Percentiles rank a stretch among this genome's conserved stretches.
Evolutionary conservation across 2,797 vertebrate genomes (phyloP).

Genomic region (Todus mexicanus): DNA sequence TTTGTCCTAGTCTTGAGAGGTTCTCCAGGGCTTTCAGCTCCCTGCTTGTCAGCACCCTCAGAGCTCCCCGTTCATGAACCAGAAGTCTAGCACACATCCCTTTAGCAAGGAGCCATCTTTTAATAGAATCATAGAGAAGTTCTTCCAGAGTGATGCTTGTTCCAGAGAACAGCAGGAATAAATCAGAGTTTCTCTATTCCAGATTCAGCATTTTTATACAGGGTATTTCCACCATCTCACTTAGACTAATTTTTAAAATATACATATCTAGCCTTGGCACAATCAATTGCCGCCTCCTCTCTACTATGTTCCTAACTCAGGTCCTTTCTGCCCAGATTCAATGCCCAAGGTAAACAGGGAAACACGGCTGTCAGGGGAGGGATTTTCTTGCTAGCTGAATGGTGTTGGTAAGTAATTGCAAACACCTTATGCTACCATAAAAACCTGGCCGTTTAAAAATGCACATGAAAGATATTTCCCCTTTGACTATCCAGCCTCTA

Average conservation of each 20-base stretch:
- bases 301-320: background rate
- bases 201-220: background rate
- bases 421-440: background rate
- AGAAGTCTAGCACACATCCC: background rate
- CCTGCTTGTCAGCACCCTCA: background rate
- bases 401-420: slow-evolving; percentile 12
- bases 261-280: background rate
- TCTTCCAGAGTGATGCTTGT: background rate
- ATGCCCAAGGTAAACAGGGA: background rate
- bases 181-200: background rate
- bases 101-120: background rate
- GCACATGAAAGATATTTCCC: background rate
- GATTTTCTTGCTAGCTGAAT: background rate
- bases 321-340: background rate
- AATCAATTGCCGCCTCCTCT: background rate
- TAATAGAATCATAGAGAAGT: background rate
- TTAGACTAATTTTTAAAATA: background rate
- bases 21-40: background rate
- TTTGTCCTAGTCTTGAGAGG: background rate
- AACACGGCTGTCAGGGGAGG: background rate
- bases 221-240: background rate
- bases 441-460: background rate
- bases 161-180: background rate
- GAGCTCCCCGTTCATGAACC: background rate
- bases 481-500: background rate